phyloP scores from a whole-genome alignment of 2,113 vertebrate genomes.

The Centrocercus urophasianus region DNA sequence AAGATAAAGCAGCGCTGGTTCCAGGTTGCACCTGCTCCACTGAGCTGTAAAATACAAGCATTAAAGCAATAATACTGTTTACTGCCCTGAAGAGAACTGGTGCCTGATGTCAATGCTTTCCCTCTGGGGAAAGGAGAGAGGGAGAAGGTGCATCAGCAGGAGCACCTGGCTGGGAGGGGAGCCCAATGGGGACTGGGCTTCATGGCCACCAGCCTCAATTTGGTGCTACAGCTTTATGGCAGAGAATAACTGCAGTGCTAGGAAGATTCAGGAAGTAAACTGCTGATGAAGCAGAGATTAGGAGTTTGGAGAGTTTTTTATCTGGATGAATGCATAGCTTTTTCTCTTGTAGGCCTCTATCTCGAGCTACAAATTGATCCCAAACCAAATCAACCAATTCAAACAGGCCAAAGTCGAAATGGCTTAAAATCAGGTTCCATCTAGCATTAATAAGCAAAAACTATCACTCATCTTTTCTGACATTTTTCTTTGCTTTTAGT shows the following conservation, averaged over 20 bases:
- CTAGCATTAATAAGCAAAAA: not conserved
- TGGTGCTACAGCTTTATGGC: not conserved
- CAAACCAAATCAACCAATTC: not conserved
- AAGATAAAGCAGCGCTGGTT: not conserved
- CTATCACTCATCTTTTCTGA: not conserved
- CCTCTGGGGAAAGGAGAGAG: fast-evolving
- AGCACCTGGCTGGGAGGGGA: not conserved
- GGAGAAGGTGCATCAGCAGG: not conserved
- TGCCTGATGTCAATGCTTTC: not conserved
- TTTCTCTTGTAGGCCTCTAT: not conserved
- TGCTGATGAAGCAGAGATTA: constrained; percentile 1
- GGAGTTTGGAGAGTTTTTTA: not conserved
- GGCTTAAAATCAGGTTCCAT: not conserved
- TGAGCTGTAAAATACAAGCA: not conserved
- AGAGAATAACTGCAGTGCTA: not conserved
- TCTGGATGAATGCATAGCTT: not conserved
- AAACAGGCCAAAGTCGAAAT: not conserved
- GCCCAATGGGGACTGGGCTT: not conserved
- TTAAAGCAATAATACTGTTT: not conserved
- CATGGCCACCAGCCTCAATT: not conserved
- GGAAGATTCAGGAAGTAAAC: not conserved
- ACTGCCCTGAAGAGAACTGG: not conserved
- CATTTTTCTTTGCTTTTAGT: not conserved
- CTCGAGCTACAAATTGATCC: not conserved
- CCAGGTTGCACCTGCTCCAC: not conserved